Base-by-base conservation (phyloP, 2,888 invertebrate species). In the Limnephilus rhombicus region DNA sequence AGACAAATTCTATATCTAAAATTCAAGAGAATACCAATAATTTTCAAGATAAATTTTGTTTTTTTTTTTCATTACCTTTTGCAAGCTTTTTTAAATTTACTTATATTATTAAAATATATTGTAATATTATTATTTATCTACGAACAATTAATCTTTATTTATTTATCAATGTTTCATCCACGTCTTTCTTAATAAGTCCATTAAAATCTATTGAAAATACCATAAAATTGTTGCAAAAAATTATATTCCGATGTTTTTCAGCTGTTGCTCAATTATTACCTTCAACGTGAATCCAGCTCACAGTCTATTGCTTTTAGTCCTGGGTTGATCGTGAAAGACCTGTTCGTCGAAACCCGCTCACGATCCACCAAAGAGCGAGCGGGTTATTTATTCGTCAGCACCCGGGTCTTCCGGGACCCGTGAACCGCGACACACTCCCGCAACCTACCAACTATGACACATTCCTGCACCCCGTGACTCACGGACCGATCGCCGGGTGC, bases 51-150 rank as follows among this genome's bases (percentile, higher is more conserved):
- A 12, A 45, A 12, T 45, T 68, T 18, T 68, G 24, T 5, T 4
- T 68, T 68, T n/a, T 53, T 68, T 68, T 68, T 68, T 68, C n/a
- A 68, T 68, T 53, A 24, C 7, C 24, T 68, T 68, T n/a, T n/a
- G 24, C 9, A n/a, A 68, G 24, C 9, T 68, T 68, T 7, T 68
- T n/a, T n/a, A 24, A 24, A n/a, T 68, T 68, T 9, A 18, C 2
- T 68, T 68, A 24, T 9, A 24, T 68, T 68, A 7, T n/a, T 68
- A 24, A 68, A 24, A 15, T 68, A 68, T 68, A n/a, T n/a, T 68
- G 68, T 68, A 68, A n/a, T 68, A 68, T 68, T 68, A 68, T 68
- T 68, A 68, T 68, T 68, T 68, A 68, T n/a, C 68, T 68, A n/a
- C 5, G 24, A 68, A 68, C 24, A 68, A 68, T 68, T 68, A 5